Conservation (phyloP, 1,140 invertebrate genomes). For the Polypedilum vanderplanki region DNA sequence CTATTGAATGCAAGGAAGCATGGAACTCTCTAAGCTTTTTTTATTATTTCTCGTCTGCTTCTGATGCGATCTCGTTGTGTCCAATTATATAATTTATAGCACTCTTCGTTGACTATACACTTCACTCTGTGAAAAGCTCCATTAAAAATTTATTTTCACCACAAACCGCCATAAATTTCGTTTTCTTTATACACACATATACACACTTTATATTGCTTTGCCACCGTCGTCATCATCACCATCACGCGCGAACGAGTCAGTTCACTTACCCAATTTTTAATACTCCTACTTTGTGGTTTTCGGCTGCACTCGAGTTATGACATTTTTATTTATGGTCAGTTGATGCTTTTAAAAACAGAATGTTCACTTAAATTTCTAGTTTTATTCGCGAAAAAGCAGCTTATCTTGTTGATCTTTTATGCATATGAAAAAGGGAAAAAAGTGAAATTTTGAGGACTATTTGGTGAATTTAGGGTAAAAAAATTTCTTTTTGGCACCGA, state of each 20-base stretch:
- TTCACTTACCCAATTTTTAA: conserved; percentile 1
- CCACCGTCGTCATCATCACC: conserved; percentile 9
- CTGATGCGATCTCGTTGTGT: background rate
- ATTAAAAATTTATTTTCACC: conserved; percentile 20
- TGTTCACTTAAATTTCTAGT: background rate
- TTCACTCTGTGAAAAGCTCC: background rate
- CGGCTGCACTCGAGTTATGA: background rate
- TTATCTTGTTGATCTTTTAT: background rate
- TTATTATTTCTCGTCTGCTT: background rate
- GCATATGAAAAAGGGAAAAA: no score
- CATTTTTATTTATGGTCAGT: background rate
- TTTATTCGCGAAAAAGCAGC: background rate
- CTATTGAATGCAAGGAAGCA: conserved; percentile 60
- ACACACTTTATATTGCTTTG: background rate
- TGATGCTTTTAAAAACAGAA: background rate
- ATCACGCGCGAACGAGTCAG: background rate
- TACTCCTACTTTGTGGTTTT: background rate
- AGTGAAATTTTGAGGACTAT: no score
- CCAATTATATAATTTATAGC: conserved; percentile 1
- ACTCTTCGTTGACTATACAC: background rate
- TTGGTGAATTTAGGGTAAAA: no score
- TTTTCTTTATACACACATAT: background rate
- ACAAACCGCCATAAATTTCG: conserved; percentile 12
- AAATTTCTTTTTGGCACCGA: no score
- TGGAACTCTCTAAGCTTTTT: conserved; percentile 41